phyloP scores from a whole-genome alignment of 2,797 vertebrate species.

The Sternarchorhynchus goeldii region DNA sequence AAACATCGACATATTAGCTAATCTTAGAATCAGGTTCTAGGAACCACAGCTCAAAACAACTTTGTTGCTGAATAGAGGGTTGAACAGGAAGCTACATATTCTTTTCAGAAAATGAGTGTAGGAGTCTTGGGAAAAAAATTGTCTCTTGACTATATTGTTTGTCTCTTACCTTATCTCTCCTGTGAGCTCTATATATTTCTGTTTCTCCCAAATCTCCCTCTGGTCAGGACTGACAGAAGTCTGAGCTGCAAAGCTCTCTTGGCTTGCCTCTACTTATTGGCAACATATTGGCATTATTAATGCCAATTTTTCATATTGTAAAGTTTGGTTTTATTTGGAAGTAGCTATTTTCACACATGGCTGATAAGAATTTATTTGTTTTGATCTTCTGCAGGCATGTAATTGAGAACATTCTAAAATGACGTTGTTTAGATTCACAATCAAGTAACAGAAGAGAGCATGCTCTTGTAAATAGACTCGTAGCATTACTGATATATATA shows the following conservation, averaged over 20 bases:
- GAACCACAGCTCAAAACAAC: constrained; percentile 34
- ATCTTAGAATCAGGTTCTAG: constrained; percentile 48
- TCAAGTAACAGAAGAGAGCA: background rate
- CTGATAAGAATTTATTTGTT: background rate
- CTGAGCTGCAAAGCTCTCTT: constrained; percentile 37
- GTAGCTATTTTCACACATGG: background rate
- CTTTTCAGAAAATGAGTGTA: constrained; percentile 48
- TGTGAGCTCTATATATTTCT: constrained; percentile 48
- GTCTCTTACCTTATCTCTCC: constrained; percentile 44
- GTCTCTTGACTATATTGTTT: constrained; percentile 42
- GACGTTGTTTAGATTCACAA: background rate
- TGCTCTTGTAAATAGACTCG: background rate
- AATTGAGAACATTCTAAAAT: constrained; percentile 3
- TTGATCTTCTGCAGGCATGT: background rate
- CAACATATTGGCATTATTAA: background rate
- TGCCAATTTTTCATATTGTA: constrained; percentile 10
- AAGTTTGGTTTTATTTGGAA: constrained; percentile 9
- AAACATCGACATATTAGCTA: constrained; percentile 48
- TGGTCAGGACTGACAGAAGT: constrained; percentile 49
- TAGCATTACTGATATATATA: background rate
- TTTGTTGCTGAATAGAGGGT: constrained; percentile 31
- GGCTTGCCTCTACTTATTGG: background rate
- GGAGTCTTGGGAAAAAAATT: constrained; percentile 32
- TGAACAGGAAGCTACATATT: constrained; percentile 34
- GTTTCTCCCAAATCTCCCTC: constrained; percentile 40